Base-by-base conservation (phyloP, 2,113 vertebrate genomes). In the Rhea americana region DNA sequence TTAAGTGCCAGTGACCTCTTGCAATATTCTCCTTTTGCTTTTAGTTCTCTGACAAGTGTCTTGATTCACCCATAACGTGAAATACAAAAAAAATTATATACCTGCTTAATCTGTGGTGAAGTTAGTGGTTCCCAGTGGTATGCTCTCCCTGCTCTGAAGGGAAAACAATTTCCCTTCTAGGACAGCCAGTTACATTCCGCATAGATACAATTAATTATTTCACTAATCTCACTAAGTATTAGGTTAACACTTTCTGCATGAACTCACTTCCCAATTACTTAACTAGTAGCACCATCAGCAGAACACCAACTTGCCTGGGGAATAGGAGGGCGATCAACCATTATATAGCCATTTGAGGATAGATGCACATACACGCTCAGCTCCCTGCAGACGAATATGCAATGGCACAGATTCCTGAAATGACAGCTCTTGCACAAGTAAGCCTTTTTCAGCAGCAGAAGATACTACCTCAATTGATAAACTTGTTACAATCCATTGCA, bases 181-280 rank as follows among this genome's bases (percentile, higher is more conserved):
- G 26, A 5, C 76, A 88, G 55, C 53, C 55, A 67, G 71, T 30
- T 79, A 37, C 8, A 59, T 48, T 45, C 70, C 16, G 22, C 77
- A 45, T 76, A 89, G 77, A 72, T 47, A 83, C 43, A 65, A 84
- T 88, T 90, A 74, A 88, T 94, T 55, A 55, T 73, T 77, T 48
- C 30, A 41, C 59, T 74, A 39, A 71, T 85, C 77, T 85, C 74
- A 4, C 83, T 48, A 39, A 84, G 51, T 74, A 12, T 56, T 65
- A 25, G 67, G 63, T 21, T 65, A 68, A 53, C 67, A 16, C 72
- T 51, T 43, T 41, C 71, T 67, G 73, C 72, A 83, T 16, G 11
- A 83, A 65, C 79, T 87, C 83, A 7, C 47, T 50, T 75, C 90
- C 88, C 81, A 83, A 3, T 90, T 86, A 63, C 30, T 84, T 20